A percentile compares a stretch with the other conserved stretches of the same genome.
phyloP scores from a whole-genome alignment of 2,797 vertebrate genomes.

The Rhyacichthys aspro region DNA sequence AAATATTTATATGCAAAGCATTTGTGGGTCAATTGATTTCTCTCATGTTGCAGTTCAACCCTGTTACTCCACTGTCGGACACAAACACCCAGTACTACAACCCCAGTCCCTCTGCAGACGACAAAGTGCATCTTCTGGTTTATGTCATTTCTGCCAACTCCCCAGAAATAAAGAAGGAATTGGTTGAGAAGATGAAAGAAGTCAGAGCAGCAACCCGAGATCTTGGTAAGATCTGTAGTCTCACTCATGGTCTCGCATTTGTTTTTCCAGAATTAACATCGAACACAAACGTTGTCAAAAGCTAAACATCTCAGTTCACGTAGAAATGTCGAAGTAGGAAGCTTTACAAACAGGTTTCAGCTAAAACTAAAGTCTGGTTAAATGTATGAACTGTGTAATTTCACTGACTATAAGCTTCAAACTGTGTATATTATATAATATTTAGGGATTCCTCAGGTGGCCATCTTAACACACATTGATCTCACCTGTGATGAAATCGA shows the following conservation, averaged over 20 bases:
- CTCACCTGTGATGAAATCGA: slow-evolving; percentile 7
- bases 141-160: slow-evolving; percentile 1
- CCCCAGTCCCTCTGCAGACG: neutral
- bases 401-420: too few relatives aligned
- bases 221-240: slow-evolving; percentile 12
- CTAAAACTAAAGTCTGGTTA: too few relatives aligned
- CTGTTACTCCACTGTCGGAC: neutral
- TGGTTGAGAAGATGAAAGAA: slow-evolving; percentile 15
- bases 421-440: too few relatives aligned
- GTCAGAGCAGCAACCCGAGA: slow-evolving; percentile 21
- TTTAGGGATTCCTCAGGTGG: slow-evolving; percentile 38
- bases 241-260: too few relatives aligned
- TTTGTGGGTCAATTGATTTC: neutral
- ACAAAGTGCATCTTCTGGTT: slow-evolving; percentile 31
- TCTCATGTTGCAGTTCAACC: slow-evolving; percentile 36
- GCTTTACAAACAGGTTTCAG: too few relatives aligned
- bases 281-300: too few relatives aligned
- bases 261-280: too few relatives aligned
- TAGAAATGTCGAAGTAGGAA: too few relatives aligned
- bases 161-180: neutral
- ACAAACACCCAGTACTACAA: slow-evolving; percentile 10
- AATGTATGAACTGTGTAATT: neutral
- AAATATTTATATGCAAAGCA: too few relatives aligned
- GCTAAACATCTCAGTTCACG: too few relatives aligned
- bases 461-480: slow-evolving; percentile 14